Conservation (phyloP, 1,140 invertebrate species). For the Ostrea edulis region DNA sequence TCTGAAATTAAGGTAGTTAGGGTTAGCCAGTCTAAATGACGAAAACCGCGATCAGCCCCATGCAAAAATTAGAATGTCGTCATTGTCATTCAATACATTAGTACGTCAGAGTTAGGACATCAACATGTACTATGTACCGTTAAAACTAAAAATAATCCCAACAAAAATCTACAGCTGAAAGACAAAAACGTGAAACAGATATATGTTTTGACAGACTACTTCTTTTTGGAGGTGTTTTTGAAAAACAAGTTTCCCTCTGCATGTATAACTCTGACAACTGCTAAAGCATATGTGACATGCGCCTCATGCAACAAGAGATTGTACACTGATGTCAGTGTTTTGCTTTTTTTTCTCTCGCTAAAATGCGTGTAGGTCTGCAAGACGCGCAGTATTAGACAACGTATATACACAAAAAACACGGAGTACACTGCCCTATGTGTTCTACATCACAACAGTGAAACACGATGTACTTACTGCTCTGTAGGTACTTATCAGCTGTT, state of each 20-base stretch:
- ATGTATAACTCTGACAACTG: slow-evolving; percentile 30
- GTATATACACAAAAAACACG: neutral
- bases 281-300: slow-evolving; percentile 22
- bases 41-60: slow-evolving; percentile 22
- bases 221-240: neutral
- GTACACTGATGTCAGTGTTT: neutral
- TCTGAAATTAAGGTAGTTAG: slow-evolving; percentile 68
- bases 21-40: slow-evolving; percentile 8
- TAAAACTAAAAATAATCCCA: slow-evolving; percentile 16
- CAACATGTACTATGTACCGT: neutral
- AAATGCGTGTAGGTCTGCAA: slow-evolving; percentile 19
- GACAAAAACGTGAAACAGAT: neutral
- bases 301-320: slow-evolving; percentile 1
- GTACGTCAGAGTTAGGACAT: slow-evolving; percentile 27
- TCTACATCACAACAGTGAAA: slow-evolving; percentile 27
- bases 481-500: slow-evolving; percentile 40
- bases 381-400: neutral
- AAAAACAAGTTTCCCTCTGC: neutral
- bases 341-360: neutral
- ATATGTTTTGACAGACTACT: neutral
- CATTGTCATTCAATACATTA: neutral
- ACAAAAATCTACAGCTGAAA: slow-evolving; percentile 5
- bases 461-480: slow-evolving; percentile 32
- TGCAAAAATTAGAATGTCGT: slow-evolving; percentile 28
- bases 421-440: neutral